These are phyloP conservation scores for Spodoptera litura DNA, from an alignment of 1,140 invertebrate species.

Conservation along the genomic window DNA sequence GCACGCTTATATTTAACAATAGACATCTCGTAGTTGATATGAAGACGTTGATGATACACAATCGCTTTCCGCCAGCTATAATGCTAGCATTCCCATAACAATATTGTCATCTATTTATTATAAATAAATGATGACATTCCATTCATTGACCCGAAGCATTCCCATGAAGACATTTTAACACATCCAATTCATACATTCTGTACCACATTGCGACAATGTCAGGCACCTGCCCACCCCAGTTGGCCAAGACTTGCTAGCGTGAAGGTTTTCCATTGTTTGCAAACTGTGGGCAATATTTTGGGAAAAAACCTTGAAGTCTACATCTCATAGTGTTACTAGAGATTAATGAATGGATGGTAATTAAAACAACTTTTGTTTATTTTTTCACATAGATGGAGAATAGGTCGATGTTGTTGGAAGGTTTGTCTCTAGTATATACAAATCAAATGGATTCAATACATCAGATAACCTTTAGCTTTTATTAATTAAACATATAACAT, in stretches of 20 bases:
- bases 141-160: background rate
- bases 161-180: background rate
- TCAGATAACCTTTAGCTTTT: no score
- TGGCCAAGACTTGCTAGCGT: slow-evolving; percentile 31
- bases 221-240: slow-evolving; percentile 7
- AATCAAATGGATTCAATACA: no score
- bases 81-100: no score
- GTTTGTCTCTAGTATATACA: no score
- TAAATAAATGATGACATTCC: no score
- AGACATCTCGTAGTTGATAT: no score
- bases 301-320: slow-evolving; percentile 36
- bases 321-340: background rate
- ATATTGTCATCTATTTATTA: no score
- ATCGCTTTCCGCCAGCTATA: no score
- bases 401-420: background rate
- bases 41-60: no score
- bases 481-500: no score
- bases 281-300: slow-evolving; percentile 31
- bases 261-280: slow-evolving; percentile 43
- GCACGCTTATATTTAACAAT: no score
- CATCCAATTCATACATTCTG: slow-evolving; percentile 1
- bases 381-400: slow-evolving; percentile 8
- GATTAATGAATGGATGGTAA: slow-evolving; percentile 25
- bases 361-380: background rate
- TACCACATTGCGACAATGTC: slow-evolving; percentile 19